Evolutionary conservation across 2,113 vertebrate species (phyloP).

Genomic region (Erinaceus europaeus): DNA sequence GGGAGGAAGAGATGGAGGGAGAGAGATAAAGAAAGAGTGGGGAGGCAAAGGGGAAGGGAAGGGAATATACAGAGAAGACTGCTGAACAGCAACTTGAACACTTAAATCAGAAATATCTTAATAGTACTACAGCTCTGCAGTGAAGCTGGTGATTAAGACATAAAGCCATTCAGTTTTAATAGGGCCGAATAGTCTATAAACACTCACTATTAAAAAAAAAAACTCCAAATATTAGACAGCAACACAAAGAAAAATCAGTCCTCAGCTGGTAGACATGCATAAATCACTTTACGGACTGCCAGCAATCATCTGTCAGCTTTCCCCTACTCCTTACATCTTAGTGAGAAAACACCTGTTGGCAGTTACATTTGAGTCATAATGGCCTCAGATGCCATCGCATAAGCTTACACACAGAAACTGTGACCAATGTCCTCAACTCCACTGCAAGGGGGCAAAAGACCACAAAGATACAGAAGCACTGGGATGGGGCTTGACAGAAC

Average conservation of each 20-base stretch:
- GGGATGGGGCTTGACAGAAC: not conserved
- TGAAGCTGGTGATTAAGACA: not conserved
- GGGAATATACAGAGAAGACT: too few species aligned
- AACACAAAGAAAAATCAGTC: not conserved
- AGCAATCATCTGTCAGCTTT: not conserved
- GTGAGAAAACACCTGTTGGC: not conserved
- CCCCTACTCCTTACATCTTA: not conserved
- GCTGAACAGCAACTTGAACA: not conserved
- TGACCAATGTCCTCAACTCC: not conserved
- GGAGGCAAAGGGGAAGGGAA: too few species aligned
- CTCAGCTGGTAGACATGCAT: not conserved
- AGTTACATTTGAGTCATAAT: not conserved
- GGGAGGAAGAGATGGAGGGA: too few species aligned
- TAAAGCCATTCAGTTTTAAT: not conserved
- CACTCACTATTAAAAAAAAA: not conserved
- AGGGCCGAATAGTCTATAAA: not conserved
- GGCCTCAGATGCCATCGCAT: not conserved
- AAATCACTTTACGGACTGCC: not conserved
- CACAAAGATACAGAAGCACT: not conserved
- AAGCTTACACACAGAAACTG: not conserved
- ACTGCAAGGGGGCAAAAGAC: not conserved
- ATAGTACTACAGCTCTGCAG: not conserved
- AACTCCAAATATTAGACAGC: not conserved
- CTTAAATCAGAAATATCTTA: not conserved
- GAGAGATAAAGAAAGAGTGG: too few species aligned